Conservation (phyloP, 2,113 vertebrate genomes). For the Falco punctatus region DNA sequence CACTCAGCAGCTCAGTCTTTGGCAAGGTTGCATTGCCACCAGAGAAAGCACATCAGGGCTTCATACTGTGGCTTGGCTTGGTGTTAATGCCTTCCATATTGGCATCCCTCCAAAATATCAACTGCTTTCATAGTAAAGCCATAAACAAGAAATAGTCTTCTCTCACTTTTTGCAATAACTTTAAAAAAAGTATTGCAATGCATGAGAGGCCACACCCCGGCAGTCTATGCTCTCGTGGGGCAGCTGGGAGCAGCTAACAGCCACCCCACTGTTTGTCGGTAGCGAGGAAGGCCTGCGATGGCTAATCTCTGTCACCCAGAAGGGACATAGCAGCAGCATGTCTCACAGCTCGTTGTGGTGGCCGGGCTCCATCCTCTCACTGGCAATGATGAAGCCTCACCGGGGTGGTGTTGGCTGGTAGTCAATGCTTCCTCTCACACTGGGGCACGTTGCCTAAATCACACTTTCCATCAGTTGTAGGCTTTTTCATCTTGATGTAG, state of each 20-base stretch:
- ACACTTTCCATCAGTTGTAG: neutral
- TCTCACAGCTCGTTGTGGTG: neutral
- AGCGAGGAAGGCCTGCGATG: neutral
- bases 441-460: fast-evolving
- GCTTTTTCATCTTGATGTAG: neutral
- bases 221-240: fast-evolving
- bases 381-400: fast-evolving
- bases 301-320: neutral
- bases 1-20: neutral
- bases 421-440: neutral
- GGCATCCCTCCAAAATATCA: neutral
- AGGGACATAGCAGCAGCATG: neutral
- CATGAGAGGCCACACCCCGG: fast-evolving
- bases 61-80: neutral
- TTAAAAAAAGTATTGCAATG: neutral
- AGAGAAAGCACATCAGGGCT: neutral
- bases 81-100: neutral
- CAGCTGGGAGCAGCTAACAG: neutral
- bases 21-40: neutral
- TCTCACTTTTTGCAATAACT: neutral
- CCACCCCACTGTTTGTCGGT: fast-evolving
- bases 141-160: neutral
- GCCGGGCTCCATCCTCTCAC: neutral
- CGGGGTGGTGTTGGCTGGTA: neutral
- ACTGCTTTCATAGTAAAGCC: neutral